phyloP scores from a whole-genome alignment of 1,140 invertebrate species.

The Macrotrachela quadricornifera region DNA sequence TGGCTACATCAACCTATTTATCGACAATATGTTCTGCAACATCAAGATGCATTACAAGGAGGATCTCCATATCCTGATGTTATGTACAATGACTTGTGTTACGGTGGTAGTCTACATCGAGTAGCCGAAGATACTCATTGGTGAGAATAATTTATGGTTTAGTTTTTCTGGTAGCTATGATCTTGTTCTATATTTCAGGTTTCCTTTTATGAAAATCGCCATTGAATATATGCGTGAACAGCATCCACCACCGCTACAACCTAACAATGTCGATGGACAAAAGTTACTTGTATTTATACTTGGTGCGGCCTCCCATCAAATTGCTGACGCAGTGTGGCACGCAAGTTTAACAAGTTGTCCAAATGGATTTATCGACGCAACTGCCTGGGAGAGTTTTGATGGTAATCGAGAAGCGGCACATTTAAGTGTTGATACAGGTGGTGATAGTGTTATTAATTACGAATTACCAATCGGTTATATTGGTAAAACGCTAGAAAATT shows the following conservation, averaged over 20 bases:
- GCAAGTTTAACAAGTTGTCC: constrained; percentile 18
- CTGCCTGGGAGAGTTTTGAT: no score
- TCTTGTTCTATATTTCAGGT: constrained; percentile 24
- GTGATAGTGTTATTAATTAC: constrained; percentile 16
- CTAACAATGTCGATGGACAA: neutral
- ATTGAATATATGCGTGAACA: constrained; percentile 20
- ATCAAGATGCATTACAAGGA: constrained; percentile 21
- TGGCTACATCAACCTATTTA: constrained; percentile 10
- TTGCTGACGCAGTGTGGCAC: constrained; percentile 22
- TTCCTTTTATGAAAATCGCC: constrained; percentile 21
- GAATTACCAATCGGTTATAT: constrained; percentile 13
- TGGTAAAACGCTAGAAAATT: constrained; percentile 9
- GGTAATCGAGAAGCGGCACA: constrained; percentile 12
- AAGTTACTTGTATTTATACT: neutral
- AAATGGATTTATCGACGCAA: constrained; percentile 14
- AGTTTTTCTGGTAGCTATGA: neutral
- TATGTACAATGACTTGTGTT: constrained; percentile 18
- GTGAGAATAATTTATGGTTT: neutral
- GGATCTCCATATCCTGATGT: constrained; percentile 24
- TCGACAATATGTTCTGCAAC: constrained; percentile 16
- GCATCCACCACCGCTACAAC: constrained; percentile 18
- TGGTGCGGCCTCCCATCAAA: constrained; percentile 14
- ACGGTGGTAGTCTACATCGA: constrained; percentile 13
- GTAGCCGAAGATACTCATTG: neutral
- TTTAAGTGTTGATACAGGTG: constrained; percentile 17